Base-by-base conservation (phyloP, 2,113 vertebrate genomes). In the Orcinus orca region DNA sequence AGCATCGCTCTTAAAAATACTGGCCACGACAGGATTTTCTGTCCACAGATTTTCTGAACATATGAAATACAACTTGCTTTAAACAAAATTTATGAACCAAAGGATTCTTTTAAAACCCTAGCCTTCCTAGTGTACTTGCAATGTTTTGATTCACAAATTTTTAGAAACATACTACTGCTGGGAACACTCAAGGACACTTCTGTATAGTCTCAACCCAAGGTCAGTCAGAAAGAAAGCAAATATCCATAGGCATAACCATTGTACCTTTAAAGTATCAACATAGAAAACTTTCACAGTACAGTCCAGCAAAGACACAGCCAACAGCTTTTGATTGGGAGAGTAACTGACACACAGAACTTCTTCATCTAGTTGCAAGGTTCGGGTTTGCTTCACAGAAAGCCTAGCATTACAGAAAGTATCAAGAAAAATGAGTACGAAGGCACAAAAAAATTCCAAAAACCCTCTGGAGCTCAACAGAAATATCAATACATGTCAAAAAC, bases 271-370 rank as follows among this genome's bases (percentile, higher is more conserved):
- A 0, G 99, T 99, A 97, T 99, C 99, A 0, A 99, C 96, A 71
- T 99, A 99, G 99, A 99, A 99, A 97, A 99, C 67, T 97, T 99
- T 99, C 96, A 99, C 99, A 0, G 99, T 99, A 97, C 99, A 99
- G 98, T 99, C 99, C 21, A 99, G 97, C 86, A 99, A 95, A 60
- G 99, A 99, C 44, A 99, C 99, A 3, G 99, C 99, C 97, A 99
- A 92, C 92, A 99, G 98, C 17, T 99, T 99, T 92, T 99, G 99
- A 93, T 99, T 98, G 26, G 99, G 99, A 96, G 99, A 99, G 95
- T 99, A 99, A 83, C 99, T 98, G 90, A 99, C 99, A 92, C 99
- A 99, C 67, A 99, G 98, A 20, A 99, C 99, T 0, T 99, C 99
- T 88, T 99, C 99, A 84, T 99, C 99, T 97, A 99, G 96, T 97